These are phyloP conservation scores for Muntiacus muntjak DNA, from an alignment of 2,113 vertebrate genomes.

Conservation along the genomic window DNA sequence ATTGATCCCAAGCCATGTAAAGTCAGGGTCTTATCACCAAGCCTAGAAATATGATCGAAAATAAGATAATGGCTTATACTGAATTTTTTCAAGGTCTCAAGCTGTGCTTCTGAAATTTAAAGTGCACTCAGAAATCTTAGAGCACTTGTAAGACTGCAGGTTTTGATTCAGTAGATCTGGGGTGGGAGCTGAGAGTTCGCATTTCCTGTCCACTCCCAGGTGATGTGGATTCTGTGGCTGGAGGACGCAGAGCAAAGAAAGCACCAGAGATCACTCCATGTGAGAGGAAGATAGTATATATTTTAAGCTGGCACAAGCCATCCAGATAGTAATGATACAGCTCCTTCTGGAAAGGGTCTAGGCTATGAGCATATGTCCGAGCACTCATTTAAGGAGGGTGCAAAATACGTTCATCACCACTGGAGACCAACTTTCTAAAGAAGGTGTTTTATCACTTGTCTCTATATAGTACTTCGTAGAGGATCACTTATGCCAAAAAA, in stretches of 20 bases:
- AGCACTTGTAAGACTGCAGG: not conserved
- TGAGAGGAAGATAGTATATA: not conserved
- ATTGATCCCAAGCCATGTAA: not conserved
- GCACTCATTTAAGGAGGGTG: not conserved
- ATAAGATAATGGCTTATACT: not conserved
- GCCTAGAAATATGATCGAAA: not conserved
- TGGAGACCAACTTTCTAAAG: not conserved
- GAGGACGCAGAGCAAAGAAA: not conserved
- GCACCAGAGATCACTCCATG: not conserved
- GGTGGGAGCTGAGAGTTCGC: not conserved
- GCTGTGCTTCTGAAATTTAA: not conserved
- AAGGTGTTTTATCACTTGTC: not conserved
- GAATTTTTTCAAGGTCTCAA: not conserved
- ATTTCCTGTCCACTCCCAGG: not conserved
- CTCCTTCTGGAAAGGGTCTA: not conserved
- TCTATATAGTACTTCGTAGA: not conserved
- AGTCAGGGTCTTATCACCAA: not conserved
- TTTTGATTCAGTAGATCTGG: not conserved
- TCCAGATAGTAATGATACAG: not conserved
- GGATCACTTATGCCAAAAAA: not conserved
- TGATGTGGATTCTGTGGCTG: not conserved
- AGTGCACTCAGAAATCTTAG: not conserved
- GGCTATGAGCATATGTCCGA: not conserved
- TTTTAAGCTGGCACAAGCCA: not conserved
- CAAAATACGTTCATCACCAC: not conserved